phyloP scores from a whole-genome alignment of 2,888 invertebrate species.

The Hecatera dysodea region DNA sequence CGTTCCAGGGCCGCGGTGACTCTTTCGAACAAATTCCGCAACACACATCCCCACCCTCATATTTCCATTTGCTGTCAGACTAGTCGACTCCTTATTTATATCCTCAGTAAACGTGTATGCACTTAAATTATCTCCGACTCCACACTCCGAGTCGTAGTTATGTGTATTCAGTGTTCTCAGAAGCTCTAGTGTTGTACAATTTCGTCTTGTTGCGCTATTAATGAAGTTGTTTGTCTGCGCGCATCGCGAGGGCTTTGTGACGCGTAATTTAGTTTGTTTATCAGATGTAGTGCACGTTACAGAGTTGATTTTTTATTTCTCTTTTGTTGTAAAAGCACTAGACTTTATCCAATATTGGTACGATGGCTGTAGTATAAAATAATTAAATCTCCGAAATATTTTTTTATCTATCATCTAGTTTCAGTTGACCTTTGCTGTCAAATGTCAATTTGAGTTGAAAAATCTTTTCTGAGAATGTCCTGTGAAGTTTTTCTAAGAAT shows the following conservation, averaged over 20 bases:
- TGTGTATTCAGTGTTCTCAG: conserved; percentile 36
- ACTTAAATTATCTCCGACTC: conserved; percentile 34
- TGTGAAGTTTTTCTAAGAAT: conserved; percentile 13
- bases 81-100: conserved; percentile 21
- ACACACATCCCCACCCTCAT: neutral
- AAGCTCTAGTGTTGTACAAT: conserved; percentile 36
- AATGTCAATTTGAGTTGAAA: conserved; percentile 17
- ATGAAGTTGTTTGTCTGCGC: conserved; percentile 36
- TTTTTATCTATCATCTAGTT: neutral
- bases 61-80: conserved; percentile 29
- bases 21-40: neutral
- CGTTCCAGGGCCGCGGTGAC: no score
- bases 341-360: no score
- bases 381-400: conserved; percentile 4
- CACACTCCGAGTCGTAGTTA: conserved; percentile 36
- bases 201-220: conserved; percentile 32
- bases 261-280: conserved; percentile 45
- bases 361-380: neutral
- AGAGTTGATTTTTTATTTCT: neutral
- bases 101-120: conserved; percentile 18
- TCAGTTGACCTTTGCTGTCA: conserved; percentile 1
- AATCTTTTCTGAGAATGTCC: neutral
- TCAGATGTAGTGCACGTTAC: conserved; percentile 23
- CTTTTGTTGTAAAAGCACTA: neutral
- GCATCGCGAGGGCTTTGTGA: conserved; percentile 34